Percentiles rank a stretch among this genome's conserved stretches.
Conservation (phyloP, 2,113 vertebrate genomes). For the Mugil cephalus region DNA sequence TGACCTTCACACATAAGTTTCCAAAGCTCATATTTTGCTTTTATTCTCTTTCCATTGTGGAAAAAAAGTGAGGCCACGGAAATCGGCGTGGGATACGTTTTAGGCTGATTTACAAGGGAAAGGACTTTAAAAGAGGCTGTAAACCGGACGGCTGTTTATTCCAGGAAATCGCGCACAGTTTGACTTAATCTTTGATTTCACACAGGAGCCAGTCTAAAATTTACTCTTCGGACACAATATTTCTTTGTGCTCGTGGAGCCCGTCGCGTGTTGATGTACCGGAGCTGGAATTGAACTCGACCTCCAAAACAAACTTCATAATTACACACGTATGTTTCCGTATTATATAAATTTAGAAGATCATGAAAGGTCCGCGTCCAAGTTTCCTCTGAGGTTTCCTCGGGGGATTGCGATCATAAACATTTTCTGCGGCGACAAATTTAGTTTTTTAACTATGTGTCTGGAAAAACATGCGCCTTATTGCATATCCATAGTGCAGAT, state of each 20-base stretch:
- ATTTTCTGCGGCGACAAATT: constrained; percentile 29
- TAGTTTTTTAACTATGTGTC: constrained; percentile 50
- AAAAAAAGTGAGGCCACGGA: constrained; percentile 18
- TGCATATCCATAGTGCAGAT: constrained; percentile 16
- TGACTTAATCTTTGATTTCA: constrained; percentile 28
- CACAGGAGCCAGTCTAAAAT: constrained; percentile 16
- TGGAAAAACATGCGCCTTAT: constrained; percentile 2
- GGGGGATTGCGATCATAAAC: constrained; percentile 39
- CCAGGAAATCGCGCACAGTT: constrained; percentile 2
- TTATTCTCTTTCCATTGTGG: constrained; percentile 41
- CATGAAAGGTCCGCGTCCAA: too few relatives aligned
- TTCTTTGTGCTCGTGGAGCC: constrained; percentile 14
- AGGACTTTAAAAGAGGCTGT: constrained; percentile 24
- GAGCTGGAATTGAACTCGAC: constrained; percentile 10
- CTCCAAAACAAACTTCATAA: constrained; percentile 46
- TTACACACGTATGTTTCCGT: constrained; percentile 41
- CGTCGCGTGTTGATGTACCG: neutral
- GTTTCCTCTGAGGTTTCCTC: neutral
- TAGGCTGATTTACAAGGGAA: constrained; percentile 11
- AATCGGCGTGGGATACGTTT: constrained; percentile 33
- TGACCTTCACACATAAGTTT: constrained; percentile 68
- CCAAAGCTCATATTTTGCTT: constrained; percentile 40
- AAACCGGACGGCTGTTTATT: constrained; percentile 30
- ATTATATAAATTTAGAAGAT: constrained; percentile 35
- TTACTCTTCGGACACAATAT: neutral